These are phyloP conservation scores for Aphelinus atriplicis DNA, from an alignment of 1,140 invertebrate species.

Conservation along the genomic window DNA sequence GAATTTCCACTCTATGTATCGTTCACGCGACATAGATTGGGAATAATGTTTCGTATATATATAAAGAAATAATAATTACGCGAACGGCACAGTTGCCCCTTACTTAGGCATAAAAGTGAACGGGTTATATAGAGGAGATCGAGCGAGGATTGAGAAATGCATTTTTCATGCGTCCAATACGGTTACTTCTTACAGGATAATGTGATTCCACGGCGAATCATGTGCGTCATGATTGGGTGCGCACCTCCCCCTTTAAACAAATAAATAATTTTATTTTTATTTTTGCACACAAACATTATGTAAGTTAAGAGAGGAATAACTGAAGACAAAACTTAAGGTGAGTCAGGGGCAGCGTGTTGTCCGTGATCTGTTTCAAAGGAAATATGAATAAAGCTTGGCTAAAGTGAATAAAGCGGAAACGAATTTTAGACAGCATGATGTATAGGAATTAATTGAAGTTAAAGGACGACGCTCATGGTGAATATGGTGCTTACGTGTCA, in stretches of 20 bases:
- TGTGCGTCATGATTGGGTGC: slow-evolving; percentile 53
- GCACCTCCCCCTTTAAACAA: slow-evolving; percentile 56
- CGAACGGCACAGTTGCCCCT: slow-evolving; percentile 46
- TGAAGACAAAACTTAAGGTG: slow-evolving; percentile 33
- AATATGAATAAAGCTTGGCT: slow-evolving; percentile 10
- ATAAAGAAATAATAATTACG: slow-evolving; percentile 9
- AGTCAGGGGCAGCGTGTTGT: slow-evolving; percentile 52
- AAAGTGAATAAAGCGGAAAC: slow-evolving; percentile 35
- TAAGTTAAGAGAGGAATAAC: slow-evolving; percentile 9
- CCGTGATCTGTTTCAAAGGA: slow-evolving; percentile 29
- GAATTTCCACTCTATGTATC: slow-evolving; percentile 15
- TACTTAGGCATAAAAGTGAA: slow-evolving; percentile 12
- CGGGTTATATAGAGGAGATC: too few species aligned
- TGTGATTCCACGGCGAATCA: slow-evolving; percentile 2
- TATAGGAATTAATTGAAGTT: slow-evolving; percentile 32
- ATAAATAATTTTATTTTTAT: slow-evolving; percentile 15
- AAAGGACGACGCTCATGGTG: slow-evolving; percentile 35
- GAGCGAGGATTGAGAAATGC: too few species aligned
- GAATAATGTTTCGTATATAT: too few species aligned
- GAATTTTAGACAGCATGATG: slow-evolving; percentile 23
- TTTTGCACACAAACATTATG: slow-evolving; percentile 20
- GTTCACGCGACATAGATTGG: too few species aligned
- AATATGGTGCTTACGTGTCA: slow-evolving; percentile 38
- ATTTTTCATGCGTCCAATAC: too few species aligned
- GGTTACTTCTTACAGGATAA: too few species aligned